These are phyloP conservation scores for Frieseomelitta varia DNA, from an alignment of 1,140 invertebrate species.

Conservation along the genomic window DNA sequence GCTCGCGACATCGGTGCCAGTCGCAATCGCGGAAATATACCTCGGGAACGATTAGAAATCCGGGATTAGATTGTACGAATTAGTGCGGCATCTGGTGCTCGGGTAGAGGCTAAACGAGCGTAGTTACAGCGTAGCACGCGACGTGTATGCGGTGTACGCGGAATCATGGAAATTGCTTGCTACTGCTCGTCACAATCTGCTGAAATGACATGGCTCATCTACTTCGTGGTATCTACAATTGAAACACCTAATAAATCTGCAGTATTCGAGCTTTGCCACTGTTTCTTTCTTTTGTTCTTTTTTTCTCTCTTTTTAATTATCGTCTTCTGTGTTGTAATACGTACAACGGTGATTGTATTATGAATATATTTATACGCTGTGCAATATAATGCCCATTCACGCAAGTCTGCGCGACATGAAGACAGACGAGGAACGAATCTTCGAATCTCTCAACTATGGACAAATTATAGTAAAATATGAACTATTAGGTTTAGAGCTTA, in stretches of 20 bases:
- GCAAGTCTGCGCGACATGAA: too few species aligned
- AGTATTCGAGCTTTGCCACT: neutral
- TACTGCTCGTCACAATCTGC: neutral
- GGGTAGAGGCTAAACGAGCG: neutral
- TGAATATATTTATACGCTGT: too few species aligned
- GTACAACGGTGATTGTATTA: too few species aligned
- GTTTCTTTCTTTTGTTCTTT: neutral
- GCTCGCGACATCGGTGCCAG: slow-evolving; percentile 25
- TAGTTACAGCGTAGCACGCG: neutral
- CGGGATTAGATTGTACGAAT: slow-evolving; percentile 51
- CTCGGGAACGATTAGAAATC: slow-evolving; percentile 39
- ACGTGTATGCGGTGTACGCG: neutral
- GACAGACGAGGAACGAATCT: too few species aligned
- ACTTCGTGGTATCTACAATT: neutral
- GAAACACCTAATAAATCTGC: neutral
- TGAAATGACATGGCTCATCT: slow-evolving; percentile 3
- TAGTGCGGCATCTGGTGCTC: slow-evolving; percentile 44
- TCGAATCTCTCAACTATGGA: too few species aligned
- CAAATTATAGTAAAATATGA: too few species aligned
- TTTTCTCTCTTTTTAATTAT: neutral
- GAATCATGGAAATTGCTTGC: slow-evolving; percentile 10
- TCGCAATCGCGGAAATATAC: slow-evolving; percentile 29
- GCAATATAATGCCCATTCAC: too few species aligned
- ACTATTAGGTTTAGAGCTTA: too few species aligned
- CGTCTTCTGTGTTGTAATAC: too few species aligned